phyloP scores from a whole-genome alignment of 1,140 invertebrate genomes.

The Phthorimaea operculella region DNA sequence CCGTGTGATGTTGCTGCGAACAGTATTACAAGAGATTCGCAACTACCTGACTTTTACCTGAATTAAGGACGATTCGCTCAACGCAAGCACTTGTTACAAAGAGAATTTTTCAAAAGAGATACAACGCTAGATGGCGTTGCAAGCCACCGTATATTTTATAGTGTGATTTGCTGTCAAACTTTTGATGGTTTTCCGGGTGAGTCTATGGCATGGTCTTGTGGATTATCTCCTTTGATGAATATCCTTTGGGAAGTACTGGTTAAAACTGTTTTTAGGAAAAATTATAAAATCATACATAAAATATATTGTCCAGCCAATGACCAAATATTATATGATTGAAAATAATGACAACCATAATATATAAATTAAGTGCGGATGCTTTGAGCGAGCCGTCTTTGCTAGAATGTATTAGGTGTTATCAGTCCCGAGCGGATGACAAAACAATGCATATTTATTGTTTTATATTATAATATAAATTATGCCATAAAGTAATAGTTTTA shows the following conservation, averaged over 20 bases:
- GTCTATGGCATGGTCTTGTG: too few relatives aligned
- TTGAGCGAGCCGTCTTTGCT: background rate
- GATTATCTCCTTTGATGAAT: too few relatives aligned
- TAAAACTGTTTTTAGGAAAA: too few relatives aligned
- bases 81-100: too few relatives aligned
- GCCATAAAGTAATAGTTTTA: slow-evolving; percentile 51
- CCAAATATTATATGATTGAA: too few relatives aligned
- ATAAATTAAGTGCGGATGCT: background rate
- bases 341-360: too few relatives aligned
- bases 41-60: background rate
- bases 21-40: slow-evolving; percentile 3
- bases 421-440: slow-evolving; percentile 11
- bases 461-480: slow-evolving; percentile 47
- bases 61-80: background rate
- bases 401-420: background rate
- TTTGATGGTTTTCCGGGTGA: too few relatives aligned
- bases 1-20: slow-evolving; percentile 1
- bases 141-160: background rate
- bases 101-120: too few relatives aligned
- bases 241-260: too few relatives aligned
- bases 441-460: slow-evolving; percentile 47
- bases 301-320: too few relatives aligned
- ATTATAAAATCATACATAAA: too few relatives aligned
- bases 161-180: background rate
- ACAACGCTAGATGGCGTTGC: background rate